A percentile compares a stretch with the other conserved stretches of the same genome.
Conservation (phyloP, 2,888 invertebrate species). For the Nemotelus nigrinus region DNA sequence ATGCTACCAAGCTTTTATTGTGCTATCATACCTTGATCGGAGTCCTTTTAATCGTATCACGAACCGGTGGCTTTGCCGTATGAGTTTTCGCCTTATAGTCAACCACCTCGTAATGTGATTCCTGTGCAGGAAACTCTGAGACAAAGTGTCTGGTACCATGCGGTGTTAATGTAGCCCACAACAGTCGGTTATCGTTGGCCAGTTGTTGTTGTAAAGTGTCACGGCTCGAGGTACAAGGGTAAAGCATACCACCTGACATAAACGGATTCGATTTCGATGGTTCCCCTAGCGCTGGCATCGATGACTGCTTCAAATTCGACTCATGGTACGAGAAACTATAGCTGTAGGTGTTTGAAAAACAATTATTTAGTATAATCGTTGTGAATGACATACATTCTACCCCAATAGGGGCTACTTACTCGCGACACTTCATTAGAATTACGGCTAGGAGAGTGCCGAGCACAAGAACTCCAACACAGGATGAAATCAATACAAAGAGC, state of each 20-base stretch:
- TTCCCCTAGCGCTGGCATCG: constrained; percentile 69
- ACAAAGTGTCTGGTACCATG: constrained; percentile 83
- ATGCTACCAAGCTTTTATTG: too few species aligned
- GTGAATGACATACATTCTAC: neutral
- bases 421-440: constrained; percentile 83
- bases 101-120: constrained; percentile 78
- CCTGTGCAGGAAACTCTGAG: constrained; percentile 70
- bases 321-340: constrained; percentile 63
- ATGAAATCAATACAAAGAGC: constrained; percentile 82
- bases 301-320: constrained; percentile 67
- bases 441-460: constrained; percentile 81
- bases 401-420: constrained; percentile 66
- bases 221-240: constrained; percentile 68
- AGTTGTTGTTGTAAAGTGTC: constrained; percentile 65
- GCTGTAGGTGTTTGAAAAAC: constrained; percentile 51
- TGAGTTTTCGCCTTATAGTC: constrained; percentile 66
- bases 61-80: neutral
- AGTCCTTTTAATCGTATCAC: constrained; percentile 57
- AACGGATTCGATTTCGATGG: constrained; percentile 65
- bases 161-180: constrained; percentile 88
- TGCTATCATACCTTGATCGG: constrained; percentile 59
- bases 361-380: neutral
- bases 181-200: constrained; percentile 73
- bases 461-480: constrained; percentile 81
- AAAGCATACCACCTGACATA: constrained; percentile 69